Percentiles rank a stretch among this genome's conserved stretches.
phyloP scores from a whole-genome alignment of 2,113 vertebrate species.

The Chlamydotis undulata region DNA sequence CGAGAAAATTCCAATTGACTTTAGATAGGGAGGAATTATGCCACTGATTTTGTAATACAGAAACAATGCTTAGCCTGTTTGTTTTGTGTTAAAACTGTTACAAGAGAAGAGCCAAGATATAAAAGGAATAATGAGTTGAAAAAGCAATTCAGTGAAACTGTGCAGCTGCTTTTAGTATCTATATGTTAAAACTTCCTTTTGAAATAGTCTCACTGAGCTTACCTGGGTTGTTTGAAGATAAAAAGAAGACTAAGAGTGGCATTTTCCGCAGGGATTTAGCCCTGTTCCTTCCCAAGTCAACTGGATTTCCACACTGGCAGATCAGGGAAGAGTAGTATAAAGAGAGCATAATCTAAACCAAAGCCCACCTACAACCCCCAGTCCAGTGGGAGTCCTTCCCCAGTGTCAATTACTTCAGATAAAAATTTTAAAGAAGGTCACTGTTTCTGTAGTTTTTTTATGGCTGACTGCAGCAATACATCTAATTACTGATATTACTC shows the following conservation, averaged over 20 bases:
- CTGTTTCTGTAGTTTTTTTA: background rate
- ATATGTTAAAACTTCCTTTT: background rate
- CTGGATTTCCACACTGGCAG: constrained; percentile 5
- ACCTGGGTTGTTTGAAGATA: constrained; percentile 4
- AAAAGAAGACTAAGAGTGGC: background rate
- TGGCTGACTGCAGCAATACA: background rate
- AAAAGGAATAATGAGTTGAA: background rate
- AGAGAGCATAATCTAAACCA: background rate
- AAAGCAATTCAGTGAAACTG: background rate
- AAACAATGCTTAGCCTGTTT: background rate
- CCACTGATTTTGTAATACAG: background rate
- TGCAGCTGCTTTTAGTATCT: background rate
- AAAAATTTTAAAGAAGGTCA: background rate
- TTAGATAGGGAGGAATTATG: background rate
- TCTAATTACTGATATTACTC: background rate
- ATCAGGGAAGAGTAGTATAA: background rate
- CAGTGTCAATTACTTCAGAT: background rate
- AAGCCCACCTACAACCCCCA: background rate
- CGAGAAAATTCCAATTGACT: background rate
- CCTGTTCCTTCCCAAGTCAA: background rate
- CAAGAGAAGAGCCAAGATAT: background rate
- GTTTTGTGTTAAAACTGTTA: background rate
- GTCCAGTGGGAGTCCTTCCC: background rate
- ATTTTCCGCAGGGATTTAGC: background rate
- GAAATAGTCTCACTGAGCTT: background rate